A percentile compares a stretch with the other conserved stretches of the same genome.
Conservation (phyloP, 1,140 invertebrate genomes). For the Branchinecta lynchi region DNA sequence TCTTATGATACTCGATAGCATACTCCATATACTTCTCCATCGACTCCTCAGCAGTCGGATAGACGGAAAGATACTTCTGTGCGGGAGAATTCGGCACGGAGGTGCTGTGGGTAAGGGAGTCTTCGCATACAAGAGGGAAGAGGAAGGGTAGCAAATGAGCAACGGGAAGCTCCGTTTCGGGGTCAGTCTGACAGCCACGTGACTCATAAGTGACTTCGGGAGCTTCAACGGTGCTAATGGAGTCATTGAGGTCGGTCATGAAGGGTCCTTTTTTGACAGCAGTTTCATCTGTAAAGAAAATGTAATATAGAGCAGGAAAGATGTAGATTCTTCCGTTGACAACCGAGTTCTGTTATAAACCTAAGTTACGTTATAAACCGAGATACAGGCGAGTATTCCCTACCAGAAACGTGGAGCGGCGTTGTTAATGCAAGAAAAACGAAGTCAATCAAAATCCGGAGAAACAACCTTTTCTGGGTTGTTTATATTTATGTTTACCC, state of each 20-base stretch:
- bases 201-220: not conserved
- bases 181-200: not conserved
- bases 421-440: too few species aligned
- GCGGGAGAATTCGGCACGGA: not conserved
- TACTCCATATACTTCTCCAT: constrained; percentile 7
- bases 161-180: not conserved
- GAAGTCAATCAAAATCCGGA: too few species aligned
- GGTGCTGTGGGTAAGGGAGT: not conserved
- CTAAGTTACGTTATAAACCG: too few species aligned
- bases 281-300: not conserved
- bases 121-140: not conserved
- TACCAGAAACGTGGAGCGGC: too few species aligned
- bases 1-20: not conserved
- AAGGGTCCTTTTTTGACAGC: not conserved
- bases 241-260: not conserved
- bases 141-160: not conserved
- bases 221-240: not conserved
- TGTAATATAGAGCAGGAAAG: too few species aligned
- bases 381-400: too few species aligned
- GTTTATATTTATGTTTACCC: too few species aligned
- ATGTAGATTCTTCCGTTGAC: too few species aligned
- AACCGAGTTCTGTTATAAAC: too few species aligned
- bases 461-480: too few species aligned
- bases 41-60: not conserved
- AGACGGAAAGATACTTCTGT: not conserved